Percentiles rank a stretch among this genome's conserved stretches.
Conservation (phyloP, 2,888 invertebrate genomes). For the Heterodera filipjevi region DNA sequence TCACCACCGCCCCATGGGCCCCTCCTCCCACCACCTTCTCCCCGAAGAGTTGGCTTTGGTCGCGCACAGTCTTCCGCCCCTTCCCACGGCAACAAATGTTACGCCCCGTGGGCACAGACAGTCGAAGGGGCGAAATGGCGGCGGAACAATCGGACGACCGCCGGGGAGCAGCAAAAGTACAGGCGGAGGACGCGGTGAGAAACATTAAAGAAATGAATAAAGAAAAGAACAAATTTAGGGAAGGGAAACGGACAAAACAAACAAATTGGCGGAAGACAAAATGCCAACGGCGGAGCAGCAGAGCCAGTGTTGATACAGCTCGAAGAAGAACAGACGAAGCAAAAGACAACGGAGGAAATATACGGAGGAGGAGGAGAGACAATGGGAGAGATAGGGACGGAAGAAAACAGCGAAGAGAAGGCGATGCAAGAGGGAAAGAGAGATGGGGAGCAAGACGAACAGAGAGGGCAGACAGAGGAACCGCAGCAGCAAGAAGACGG, state of each 20-base stretch:
- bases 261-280: background rate
- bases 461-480: background rate
- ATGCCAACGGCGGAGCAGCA: background rate
- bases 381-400: background rate
- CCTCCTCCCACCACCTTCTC: background rate
- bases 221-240: background rate
- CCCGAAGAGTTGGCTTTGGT: background rate
- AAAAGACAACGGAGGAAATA: background rate
- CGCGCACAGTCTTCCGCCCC: background rate
- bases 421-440: background rate
- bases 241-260: background rate
- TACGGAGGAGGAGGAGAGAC: constrained; percentile 4
- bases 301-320: background rate
- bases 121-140: background rate
- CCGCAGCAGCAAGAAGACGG: background rate
- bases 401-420: background rate
- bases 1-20: constrained; percentile 12
- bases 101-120: background rate
- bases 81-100: background rate
- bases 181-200: constrained; percentile 19
- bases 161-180: constrained; percentile 4
- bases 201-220: background rate
- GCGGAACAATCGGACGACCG: background rate
- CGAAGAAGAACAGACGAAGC: background rate
- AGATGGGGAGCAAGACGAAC: background rate